phyloP scores from a whole-genome alignment of 2,888 invertebrate genomes.

The Drosophila rellima region DNA sequence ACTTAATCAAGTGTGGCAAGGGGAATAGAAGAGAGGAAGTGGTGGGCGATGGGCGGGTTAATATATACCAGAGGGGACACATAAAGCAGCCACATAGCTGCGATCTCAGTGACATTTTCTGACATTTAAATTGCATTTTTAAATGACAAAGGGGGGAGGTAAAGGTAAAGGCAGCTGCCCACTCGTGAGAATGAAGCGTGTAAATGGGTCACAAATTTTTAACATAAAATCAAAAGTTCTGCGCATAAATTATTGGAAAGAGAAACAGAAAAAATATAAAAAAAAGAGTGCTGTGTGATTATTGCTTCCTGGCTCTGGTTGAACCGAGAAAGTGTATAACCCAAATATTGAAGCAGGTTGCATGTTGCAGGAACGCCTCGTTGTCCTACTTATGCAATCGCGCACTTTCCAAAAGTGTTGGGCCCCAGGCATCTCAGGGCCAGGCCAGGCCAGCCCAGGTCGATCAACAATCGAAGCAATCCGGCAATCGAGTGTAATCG shows the following conservation, averaged over 20 bases:
- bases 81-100: constrained; percentile 38
- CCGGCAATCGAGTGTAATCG: constrained; percentile 9
- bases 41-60: constrained; percentile 14
- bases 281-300: constrained; percentile 1
- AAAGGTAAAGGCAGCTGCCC: constrained; percentile 7
- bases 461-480: constrained; percentile 19
- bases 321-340: constrained; percentile 55
- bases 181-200: constrained; percentile 38
- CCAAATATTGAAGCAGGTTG: constrained; percentile 40
- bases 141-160: not conserved
- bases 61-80: constrained; percentile 2
- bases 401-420: constrained; percentile 57
- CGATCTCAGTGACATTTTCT: constrained; percentile 61
- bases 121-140: constrained; percentile 57
- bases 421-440: constrained; percentile 49
- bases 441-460: constrained; percentile 51
- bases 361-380: constrained; percentile 45
- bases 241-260: constrained; percentile 37
- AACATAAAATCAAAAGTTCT: constrained; percentile 57
- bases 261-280: not conserved
- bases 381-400: constrained; percentile 65
- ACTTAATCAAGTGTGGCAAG: constrained; percentile 24
- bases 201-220: constrained; percentile 46
- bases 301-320: constrained; percentile 2
- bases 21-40: not conserved